Evolutionary conservation across 2,113 vertebrate species (phyloP).

Genomic region (Anhinga rufa): DNA sequence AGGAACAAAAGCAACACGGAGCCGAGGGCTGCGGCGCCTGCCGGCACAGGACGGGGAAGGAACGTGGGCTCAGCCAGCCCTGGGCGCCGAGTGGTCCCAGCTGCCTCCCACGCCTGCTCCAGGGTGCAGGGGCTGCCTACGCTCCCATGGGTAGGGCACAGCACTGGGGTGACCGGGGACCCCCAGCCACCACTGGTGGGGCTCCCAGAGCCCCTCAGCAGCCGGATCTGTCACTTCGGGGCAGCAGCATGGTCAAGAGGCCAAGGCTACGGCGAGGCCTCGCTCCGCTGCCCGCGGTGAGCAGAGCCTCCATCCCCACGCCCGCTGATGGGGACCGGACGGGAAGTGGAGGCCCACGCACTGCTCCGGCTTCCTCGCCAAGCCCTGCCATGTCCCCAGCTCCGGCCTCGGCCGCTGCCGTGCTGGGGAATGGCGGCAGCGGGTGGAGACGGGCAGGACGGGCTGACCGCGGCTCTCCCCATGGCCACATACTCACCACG

Average conservation of each 20-base stretch:
- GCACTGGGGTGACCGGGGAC: fast-evolving
- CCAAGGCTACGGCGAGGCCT: background rate
- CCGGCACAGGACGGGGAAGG: fast-evolving
- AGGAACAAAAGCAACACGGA: background rate
- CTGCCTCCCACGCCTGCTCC: background rate
- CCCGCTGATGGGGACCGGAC: background rate
- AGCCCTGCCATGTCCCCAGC: background rate
- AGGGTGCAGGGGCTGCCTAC: background rate
- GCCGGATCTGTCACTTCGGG: background rate
- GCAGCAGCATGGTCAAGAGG: background rate
- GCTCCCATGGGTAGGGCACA: background rate
- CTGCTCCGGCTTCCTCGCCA: background rate
- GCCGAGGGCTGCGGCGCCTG: background rate
- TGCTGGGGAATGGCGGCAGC: background rate
- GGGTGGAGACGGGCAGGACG: background rate
- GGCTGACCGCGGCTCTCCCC: background rate
- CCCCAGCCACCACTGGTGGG: background rate
- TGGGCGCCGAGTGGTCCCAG: fast-evolving
- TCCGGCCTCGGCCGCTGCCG: fast-evolving
- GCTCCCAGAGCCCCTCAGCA: background rate
- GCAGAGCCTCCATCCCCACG: background rate
- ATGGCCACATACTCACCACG: background rate
- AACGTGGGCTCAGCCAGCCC: fast-evolving
- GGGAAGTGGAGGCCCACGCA: constrained; percentile 9
- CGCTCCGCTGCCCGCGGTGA: background rate